A percentile compares a stretch with the other conserved stretches of the same genome.
phyloP scores from a whole-genome alignment of 2,888 invertebrate genomes.

The Synanthedon tipuliformis region DNA sequence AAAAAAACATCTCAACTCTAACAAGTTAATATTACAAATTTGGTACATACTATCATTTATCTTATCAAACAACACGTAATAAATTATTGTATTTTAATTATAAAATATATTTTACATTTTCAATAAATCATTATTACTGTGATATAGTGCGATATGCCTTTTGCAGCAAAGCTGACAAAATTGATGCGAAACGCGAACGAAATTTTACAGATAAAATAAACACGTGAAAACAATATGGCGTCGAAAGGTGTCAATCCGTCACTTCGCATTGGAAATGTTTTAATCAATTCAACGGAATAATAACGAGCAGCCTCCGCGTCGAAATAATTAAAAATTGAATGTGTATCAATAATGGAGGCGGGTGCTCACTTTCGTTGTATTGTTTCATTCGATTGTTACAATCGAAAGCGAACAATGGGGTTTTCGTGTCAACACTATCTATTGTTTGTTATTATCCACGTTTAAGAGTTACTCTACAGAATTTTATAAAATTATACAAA shows the following conservation, averaged over 20 bases:
- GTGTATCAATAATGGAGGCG: constrained; percentile 2
- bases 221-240: neutral
- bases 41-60: too few relatives aligned
- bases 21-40: too few relatives aligned
- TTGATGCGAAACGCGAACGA: too few relatives aligned
- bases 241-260: neutral
- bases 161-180: too few relatives aligned
- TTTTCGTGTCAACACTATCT: neutral
- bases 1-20: too few relatives aligned
- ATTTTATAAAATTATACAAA: too few relatives aligned
- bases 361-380: neutral
- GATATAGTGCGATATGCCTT: too few relatives aligned
- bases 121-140: too few relatives aligned
- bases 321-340: constrained; percentile 4
- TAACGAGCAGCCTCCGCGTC: neutral
- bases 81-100: too few relatives aligned
- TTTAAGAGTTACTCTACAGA: neutral
- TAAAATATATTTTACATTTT: too few relatives aligned
- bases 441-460: neutral
- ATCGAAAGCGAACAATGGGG: neutral
- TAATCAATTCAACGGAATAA: neutral
- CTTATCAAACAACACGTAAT: too few relatives aligned
- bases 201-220: neutral
- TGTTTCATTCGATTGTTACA: neutral
- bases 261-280: neutral